A percentile compares a stretch with the other conserved stretches of the same genome.
phyloP scores from a whole-genome alignment of 2,797 vertebrate species.

The Myotis daubentonii region DNA sequence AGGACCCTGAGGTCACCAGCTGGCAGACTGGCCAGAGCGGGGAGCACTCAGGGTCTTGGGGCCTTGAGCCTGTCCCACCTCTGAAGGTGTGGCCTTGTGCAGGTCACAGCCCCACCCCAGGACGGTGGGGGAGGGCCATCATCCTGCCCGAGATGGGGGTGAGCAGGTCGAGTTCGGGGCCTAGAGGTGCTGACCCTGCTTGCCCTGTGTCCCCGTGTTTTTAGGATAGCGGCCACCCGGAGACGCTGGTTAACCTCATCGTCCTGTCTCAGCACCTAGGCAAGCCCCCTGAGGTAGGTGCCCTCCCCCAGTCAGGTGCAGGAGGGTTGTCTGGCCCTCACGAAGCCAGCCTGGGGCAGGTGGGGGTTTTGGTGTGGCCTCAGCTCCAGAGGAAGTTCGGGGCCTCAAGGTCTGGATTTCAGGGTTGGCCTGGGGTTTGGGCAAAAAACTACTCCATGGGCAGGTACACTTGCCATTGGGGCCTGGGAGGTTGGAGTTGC shows the following conservation, averaged over 20 bases:
- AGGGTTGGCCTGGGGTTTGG: neutral
- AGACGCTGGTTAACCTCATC: slow-evolving; percentile 96
- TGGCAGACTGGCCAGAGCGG: neutral
- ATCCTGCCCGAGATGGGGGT: neutral
- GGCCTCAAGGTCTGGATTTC: neutral
- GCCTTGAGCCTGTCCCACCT: neutral
- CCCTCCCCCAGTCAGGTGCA: neutral
- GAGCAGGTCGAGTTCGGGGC: neutral
- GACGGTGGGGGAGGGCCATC: neutral
- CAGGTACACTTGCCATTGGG: neutral
- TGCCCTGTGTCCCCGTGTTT: neutral
- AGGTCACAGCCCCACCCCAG: neutral
- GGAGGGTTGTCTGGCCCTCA: neutral
- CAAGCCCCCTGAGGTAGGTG: slow-evolving; percentile 94
- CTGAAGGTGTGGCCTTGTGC: neutral
- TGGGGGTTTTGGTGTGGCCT: neutral
- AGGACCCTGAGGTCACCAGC: neutral
- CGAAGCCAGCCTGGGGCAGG: neutral
- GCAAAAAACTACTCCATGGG: neutral
- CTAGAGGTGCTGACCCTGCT: neutral
- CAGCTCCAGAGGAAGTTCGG: neutral
- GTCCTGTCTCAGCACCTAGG: slow-evolving; percentile 96
- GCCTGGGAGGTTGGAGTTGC: neutral
- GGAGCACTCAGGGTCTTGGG: neutral
- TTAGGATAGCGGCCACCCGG: slow-evolving; percentile 96